Evolutionary conservation across 2,797 vertebrate species (phyloP).

Genomic region (Phrynocephalus guinanensis): DNA sequence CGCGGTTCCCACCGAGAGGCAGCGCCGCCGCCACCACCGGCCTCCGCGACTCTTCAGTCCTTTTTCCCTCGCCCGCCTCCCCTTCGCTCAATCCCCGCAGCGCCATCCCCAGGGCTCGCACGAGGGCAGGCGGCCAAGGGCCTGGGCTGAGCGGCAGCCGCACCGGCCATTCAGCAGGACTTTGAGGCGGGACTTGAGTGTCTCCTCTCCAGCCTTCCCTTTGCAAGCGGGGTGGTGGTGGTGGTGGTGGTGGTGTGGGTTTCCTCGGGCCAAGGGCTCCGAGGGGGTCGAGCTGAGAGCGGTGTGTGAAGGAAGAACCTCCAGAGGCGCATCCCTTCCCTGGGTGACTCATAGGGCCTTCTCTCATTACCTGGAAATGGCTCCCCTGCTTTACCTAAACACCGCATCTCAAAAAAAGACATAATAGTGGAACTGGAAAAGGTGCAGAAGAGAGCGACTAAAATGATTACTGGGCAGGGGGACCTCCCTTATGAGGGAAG

Average conservation of each 20-base stretch:
- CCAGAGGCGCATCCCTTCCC: background rate
- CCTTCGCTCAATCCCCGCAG: constrained; percentile 7
- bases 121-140: constrained; percentile 26
- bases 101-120: constrained; percentile 25
- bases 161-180: constrained; percentile 51
- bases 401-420: too few species aligned
- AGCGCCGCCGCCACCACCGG: too few species aligned
- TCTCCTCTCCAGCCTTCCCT: background rate
- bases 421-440: too few species aligned
- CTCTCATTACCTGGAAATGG: background rate
- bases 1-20: background rate
- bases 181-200: constrained; percentile 49
- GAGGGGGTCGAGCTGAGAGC: background rate
- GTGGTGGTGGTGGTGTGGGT: background rate
- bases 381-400: background rate
- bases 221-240: background rate
- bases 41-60: background rate
- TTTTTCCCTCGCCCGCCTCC: background rate
- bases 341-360: background rate
- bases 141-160: constrained; percentile 63
- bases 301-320: too few species aligned
- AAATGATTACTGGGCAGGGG: too few species aligned
- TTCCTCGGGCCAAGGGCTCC: background rate
- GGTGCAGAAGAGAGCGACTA: too few species aligned
- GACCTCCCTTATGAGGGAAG: too few species aligned